Evolutionary conservation across 2,888 invertebrate genomes (phyloP).

Genomic region (Cheilosia vulpina): DNA sequence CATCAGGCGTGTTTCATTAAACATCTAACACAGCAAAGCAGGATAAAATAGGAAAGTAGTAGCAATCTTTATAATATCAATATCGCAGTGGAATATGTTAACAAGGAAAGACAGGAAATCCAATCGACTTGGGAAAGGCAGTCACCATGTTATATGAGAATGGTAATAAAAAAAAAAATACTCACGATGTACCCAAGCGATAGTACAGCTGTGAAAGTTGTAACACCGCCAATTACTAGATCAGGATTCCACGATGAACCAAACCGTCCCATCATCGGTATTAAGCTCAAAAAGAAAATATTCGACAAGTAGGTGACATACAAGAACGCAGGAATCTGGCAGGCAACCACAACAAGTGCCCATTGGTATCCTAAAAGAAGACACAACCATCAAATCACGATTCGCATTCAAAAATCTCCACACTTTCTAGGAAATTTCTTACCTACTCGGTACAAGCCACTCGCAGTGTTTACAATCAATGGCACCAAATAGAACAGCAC

Average conservation of each 20-base stretch:
- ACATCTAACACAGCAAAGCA: no score
- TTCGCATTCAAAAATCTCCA: not conserved
- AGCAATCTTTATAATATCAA: no score
- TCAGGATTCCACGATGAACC: slow-evolving; percentile 85
- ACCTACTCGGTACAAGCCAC: slow-evolving; percentile 79
- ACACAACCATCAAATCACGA: not conserved
- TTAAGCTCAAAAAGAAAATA: slow-evolving; percentile 84
- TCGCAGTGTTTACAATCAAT: slow-evolving; percentile 79
- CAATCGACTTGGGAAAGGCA: no score
- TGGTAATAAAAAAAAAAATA: not conserved
- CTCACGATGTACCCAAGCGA: slow-evolving; percentile 81
- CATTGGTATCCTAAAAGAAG: slow-evolving; percentile 50
- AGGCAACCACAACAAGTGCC: slow-evolving; percentile 78
- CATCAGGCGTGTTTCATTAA: no score
- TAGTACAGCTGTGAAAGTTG: slow-evolving; percentile 79
- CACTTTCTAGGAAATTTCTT: slow-evolving; percentile 14
- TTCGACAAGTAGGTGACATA: slow-evolving; percentile 84
- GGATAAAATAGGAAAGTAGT: no score
- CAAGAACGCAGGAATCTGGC: slow-evolving; percentile 83
- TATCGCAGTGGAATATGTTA: no score
- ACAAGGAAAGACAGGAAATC: no score
- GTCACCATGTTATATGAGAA: no score
- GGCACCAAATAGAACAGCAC: slow-evolving; percentile 79
- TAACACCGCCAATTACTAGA: slow-evolving; percentile 84
- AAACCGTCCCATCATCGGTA: slow-evolving; percentile 86